Evolutionary conservation across 2,888 invertebrate genomes (phyloP), one percentile per base, ranked within the genome.

Genomic region (Pheosia gnoma): DNA sequence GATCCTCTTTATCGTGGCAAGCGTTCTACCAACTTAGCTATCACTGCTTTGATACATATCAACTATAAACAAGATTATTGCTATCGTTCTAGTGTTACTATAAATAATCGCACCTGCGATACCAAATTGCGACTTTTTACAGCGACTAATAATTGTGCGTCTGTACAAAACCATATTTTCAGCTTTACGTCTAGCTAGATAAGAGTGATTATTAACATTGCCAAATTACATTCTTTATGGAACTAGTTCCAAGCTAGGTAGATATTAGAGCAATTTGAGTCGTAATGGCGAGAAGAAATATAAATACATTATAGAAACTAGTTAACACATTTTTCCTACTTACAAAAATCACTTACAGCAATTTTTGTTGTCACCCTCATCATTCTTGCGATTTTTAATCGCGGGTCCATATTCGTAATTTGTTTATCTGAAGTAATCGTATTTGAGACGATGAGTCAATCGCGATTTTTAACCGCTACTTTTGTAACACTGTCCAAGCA

Each of bases 401-500:
- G n/a, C 47, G n/a, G n/a, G 0, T 5, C 11, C 1, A 43, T 4
- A 9, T 25, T 25, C 41, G 41, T 7, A 41, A 3, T 8, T 41
- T 41, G 5, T 7, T 7, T 41, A 41, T 41, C 41, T 41, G 5
- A 41, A 41, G 6, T 41, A 47, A 47, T 10, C 47, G 2, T 47
- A 47, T n/a, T 55, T 55, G 39, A 55, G 39, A 55, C 55, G 39
- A 45, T 45, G 45, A 57, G 11, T 57, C 41, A n/a, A 9, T 38
- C 4, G 47, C 61, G 67, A 71, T 70, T 73, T 63, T 49, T 11
- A 74, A 67, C 64, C 67, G 59, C 67, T 52, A 45, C 25, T 13
- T 57, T 49, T 58, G 60, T 59, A 62, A 7, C 47, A 10, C 51
- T 13, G 8, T 25, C 13, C 25, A 9, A n/a, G 38, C 36, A 5